Conservation (phyloP, 2,797 vertebrate species). For the Takifugu rubripes region DNA sequence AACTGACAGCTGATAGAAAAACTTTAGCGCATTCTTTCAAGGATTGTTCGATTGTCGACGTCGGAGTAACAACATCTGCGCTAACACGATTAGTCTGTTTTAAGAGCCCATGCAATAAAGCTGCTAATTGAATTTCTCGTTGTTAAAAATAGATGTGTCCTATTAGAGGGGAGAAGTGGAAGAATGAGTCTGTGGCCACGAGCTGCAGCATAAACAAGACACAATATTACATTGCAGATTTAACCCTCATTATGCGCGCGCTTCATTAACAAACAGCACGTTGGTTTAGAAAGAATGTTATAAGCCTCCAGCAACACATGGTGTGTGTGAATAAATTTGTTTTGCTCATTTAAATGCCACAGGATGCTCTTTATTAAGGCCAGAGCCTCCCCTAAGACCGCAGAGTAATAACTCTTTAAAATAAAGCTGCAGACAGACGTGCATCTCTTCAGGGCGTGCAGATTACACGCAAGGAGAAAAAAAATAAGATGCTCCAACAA, state of each 20-base stretch:
- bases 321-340: constrained; percentile 30
- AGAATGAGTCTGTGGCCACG: constrained; percentile 44
- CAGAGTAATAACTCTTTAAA: constrained; percentile 19
- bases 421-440: constrained; percentile 25
- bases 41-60: constrained; percentile 11
- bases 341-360: constrained; percentile 59
- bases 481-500: too few species aligned
- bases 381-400: constrained; percentile 37
- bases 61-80: constrained; percentile 14
- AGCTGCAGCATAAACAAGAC: constrained; percentile 36
- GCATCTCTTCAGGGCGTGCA: constrained; percentile 2
- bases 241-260: constrained; percentile 44
- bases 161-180: constrained; percentile 31
- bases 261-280: constrained; percentile 46
- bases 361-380: constrained; percentile 47
- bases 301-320: constrained; percentile 46
- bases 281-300: constrained; percentile 44
- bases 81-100: constrained; percentile 48
- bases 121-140: constrained; percentile 36
- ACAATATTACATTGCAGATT: constrained; percentile 29
- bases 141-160: constrained; percentile 36
- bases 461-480: neutral
- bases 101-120: constrained; percentile 44
- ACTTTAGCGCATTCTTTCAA: constrained; percentile 4
- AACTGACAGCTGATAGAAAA: constrained; percentile 11